Conservation (phyloP, 2,797 vertebrate genomes). For the Hozukius guyotensis region DNA sequence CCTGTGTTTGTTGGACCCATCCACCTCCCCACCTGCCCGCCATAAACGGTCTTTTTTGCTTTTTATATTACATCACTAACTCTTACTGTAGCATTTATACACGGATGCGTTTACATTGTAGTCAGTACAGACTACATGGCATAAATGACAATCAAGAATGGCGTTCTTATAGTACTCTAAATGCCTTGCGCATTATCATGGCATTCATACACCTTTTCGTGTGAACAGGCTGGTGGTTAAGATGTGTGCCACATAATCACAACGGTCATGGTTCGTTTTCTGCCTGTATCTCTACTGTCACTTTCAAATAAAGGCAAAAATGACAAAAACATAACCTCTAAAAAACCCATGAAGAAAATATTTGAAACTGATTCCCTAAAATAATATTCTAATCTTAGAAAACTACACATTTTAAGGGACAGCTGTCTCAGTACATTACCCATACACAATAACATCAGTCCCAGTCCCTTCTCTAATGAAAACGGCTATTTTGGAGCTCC, state of each 20-base stretch:
- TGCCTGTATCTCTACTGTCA: not conserved
- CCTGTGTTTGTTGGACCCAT: too few relatives aligned
- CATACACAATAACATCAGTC: not conserved
- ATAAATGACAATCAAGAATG: too few relatives aligned
- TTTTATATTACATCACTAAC: too few relatives aligned
- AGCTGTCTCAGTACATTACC: not conserved
- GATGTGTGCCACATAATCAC: not conserved
- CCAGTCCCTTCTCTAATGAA: not conserved
- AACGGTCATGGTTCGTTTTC: not conserved
- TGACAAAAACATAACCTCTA: not conserved
- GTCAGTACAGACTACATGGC: too few relatives aligned
- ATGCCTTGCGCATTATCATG: too few relatives aligned
- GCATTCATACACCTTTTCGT: too few relatives aligned
- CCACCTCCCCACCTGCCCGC: too few relatives aligned
- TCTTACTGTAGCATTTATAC: too few relatives aligned
- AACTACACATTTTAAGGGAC: not conserved
- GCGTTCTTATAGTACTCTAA: too few relatives aligned
- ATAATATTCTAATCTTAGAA: not conserved
- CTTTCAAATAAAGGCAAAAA: not conserved
- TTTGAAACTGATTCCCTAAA: not conserved
- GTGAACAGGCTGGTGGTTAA: not conserved
- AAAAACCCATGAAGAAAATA: not conserved
- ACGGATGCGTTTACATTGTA: too few relatives aligned
- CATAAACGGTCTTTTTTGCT: too few relatives aligned
- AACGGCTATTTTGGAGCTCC: not conserved